A percentile compares a stretch with the other conserved stretches of the same genome.
These are phyloP conservation scores for Tyrophagus putrescentiae DNA, from an alignment of 1,140 invertebrate species.

Conservation along the genomic window DNA sequence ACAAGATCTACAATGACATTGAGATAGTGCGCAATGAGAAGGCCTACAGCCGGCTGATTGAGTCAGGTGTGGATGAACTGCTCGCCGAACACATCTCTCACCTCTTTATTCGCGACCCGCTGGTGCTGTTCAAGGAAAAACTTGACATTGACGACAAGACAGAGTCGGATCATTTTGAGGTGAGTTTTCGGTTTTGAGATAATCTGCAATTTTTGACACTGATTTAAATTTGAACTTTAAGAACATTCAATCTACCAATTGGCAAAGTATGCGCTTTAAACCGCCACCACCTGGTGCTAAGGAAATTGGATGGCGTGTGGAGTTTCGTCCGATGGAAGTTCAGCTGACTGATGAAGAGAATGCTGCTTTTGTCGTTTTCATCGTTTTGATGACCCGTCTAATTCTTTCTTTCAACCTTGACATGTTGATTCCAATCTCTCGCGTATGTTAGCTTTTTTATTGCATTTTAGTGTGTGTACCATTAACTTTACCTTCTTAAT, in stretches of 20 bases:
- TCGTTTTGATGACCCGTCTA: slow-evolving; percentile 86
- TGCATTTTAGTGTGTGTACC: neutral
- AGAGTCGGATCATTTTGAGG: slow-evolving; percentile 98
- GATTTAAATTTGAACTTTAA: too few relatives aligned
- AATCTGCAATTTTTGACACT: too few relatives aligned
- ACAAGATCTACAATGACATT: slow-evolving; percentile 81
- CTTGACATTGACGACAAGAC: slow-evolving; percentile 80
- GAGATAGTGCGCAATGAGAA: slow-evolving; percentile 67
- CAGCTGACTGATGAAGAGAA: slow-evolving; percentile 99
- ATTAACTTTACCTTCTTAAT: slow-evolving; percentile 21
- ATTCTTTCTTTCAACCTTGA: slow-evolving; percentile 92
- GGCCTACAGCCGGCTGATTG: slow-evolving; percentile 61
- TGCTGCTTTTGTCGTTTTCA: slow-evolving; percentile 95
- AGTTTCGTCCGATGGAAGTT: slow-evolving; percentile 96
- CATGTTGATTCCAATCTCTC: slow-evolving; percentile 93
- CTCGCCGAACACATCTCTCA: slow-evolving; percentile 85
- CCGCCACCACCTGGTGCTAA: slow-evolving; percentile 79
- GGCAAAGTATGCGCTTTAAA: slow-evolving; percentile 99
- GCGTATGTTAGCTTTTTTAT: slow-evolving; percentile 42
- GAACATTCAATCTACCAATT: slow-evolving; percentile 99
- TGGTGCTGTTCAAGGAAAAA: slow-evolving; percentile 89
- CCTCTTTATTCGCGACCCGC: slow-evolving; percentile 92
- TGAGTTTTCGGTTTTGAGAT: too few relatives aligned
- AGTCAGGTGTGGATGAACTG: slow-evolving; percentile 70
- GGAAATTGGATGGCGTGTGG: slow-evolving; percentile 94